phyloP scores from a whole-genome alignment of 2,888 invertebrate genomes.

The Ametastegia equiseti region DNA sequence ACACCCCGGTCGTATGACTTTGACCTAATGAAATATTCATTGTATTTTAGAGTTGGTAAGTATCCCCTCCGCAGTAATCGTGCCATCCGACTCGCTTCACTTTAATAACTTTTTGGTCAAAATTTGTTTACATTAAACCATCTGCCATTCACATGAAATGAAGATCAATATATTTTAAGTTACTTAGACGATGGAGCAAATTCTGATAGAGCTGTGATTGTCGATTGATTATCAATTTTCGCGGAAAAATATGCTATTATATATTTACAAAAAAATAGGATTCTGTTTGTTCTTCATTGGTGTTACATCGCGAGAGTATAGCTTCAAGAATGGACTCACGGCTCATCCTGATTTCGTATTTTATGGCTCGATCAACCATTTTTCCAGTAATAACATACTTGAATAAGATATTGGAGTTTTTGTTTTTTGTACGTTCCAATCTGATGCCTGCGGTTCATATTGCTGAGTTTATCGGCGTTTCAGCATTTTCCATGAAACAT shows the following conservation, averaged over 20 bases:
- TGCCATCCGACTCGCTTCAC: conserved; percentile 33
- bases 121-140: conserved; percentile 41
- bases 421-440: background rate
- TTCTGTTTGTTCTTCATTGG: background rate
- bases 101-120: conserved; percentile 39
- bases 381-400: background rate
- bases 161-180: background rate
- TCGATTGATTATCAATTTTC: background rate
- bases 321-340: background rate
- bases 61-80: conserved; percentile 29
- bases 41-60: conserved; percentile 39
- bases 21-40: conserved; percentile 47
- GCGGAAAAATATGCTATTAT: background rate
- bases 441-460: background rate
- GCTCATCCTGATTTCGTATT: too few relatives aligned
- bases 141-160: conserved; percentile 7
- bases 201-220: background rate
- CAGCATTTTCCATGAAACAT: background rate
- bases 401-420: background rate
- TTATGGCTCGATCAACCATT: background rate
- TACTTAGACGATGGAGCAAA: background rate
- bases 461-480: background rate
- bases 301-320: background rate
- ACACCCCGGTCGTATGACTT: conserved; percentile 42
- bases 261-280: background rate